phyloP scores from a whole-genome alignment of 1,140 invertebrate species.

The Harpegnathos saltator region DNA sequence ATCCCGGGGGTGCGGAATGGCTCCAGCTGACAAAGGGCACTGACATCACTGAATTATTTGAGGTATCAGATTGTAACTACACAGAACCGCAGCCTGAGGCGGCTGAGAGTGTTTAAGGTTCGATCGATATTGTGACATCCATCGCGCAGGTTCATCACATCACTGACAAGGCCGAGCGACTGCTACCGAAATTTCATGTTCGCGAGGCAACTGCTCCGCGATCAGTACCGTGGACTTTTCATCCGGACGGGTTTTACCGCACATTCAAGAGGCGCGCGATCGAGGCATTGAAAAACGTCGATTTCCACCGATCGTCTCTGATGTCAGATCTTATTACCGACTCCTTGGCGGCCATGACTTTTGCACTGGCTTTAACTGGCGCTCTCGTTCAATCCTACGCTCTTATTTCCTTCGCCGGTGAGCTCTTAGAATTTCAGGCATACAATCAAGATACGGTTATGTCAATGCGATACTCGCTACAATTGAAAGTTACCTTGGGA shows the following conservation, averaged over 20 bases:
- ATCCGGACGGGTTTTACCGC: slow-evolving; percentile 90
- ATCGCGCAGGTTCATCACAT: slow-evolving; percentile 86
- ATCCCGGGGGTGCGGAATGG: slow-evolving; percentile 94
- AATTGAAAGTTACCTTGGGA: background rate
- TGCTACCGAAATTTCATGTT: slow-evolving; percentile 89
- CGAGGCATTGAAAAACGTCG: slow-evolving; percentile 85
- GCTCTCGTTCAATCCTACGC: slow-evolving; percentile 79
- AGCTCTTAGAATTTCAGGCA: slow-evolving; percentile 3
- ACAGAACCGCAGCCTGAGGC: too few relatives aligned
- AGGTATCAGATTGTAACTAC: slow-evolving; percentile 85
- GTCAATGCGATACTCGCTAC: too few relatives aligned
- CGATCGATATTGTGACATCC: background rate
- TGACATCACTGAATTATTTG: slow-evolving; percentile 92
- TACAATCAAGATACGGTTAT: background rate
- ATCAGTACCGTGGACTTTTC: slow-evolving; percentile 89
- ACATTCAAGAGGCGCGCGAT: slow-evolving; percentile 87
- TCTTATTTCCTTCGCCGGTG: slow-evolving; percentile 33
- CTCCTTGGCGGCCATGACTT: slow-evolving; percentile 84
- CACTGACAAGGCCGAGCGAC: slow-evolving; percentile 84
- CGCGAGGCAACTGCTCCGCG: slow-evolving; percentile 86
- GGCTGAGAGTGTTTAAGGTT: too few relatives aligned
- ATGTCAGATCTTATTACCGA: slow-evolving; percentile 87
- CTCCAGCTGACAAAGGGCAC: slow-evolving; percentile 89
- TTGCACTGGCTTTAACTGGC: slow-evolving; percentile 86
- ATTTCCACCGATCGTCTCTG: slow-evolving; percentile 80